Evolutionary conservation across 2,113 vertebrate species (phyloP).

Genomic region (Semnornis frantzii): DNA sequence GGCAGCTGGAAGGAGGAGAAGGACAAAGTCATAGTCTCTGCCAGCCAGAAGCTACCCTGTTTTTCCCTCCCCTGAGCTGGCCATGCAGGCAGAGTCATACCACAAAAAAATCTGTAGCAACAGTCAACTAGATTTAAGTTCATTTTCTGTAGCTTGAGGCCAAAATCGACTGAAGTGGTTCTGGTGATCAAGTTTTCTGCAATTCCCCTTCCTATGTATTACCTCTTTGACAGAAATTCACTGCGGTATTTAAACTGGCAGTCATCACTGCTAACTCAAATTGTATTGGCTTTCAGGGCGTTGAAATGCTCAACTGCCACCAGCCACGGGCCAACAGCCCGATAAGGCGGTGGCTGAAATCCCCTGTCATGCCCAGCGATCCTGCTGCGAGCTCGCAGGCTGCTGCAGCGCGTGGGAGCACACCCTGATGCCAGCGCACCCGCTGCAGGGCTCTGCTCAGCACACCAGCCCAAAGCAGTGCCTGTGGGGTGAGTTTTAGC

Average conservation of each 20-base stretch:
- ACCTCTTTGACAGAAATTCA: constrained; percentile 81
- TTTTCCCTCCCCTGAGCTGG: neutral
- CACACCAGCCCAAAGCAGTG: rapidly evolving
- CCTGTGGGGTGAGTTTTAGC: neutral
- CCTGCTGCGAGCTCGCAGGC: constrained; percentile 38
- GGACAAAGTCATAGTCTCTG: neutral
- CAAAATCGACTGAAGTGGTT: constrained; percentile 79
- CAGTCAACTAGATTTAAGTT: constrained; percentile 81
- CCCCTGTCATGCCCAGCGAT: constrained; percentile 75
- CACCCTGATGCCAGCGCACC: neutral
- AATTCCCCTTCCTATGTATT: constrained; percentile 76
- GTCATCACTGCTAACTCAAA: constrained; percentile 84
- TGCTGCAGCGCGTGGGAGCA: neutral
- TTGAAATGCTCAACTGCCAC: constrained; percentile 80
- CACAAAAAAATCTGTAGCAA: constrained; percentile 72
- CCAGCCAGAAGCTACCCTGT: neutral
- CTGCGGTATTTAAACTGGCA: constrained; percentile 83
- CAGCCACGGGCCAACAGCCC: constrained; percentile 80
- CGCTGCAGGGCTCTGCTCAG: neutral
- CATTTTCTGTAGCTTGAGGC: constrained; percentile 82
- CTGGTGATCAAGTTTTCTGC: constrained; percentile 81
- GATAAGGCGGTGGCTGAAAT: constrained; percentile 75
- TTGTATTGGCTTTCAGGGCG: constrained; percentile 82
- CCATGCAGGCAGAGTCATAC: constrained; percentile 61
- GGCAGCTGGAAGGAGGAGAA: neutral